Base-by-base conservation (phyloP, 2,888 invertebrate species). In the Orchesellides sinensis region DNA sequence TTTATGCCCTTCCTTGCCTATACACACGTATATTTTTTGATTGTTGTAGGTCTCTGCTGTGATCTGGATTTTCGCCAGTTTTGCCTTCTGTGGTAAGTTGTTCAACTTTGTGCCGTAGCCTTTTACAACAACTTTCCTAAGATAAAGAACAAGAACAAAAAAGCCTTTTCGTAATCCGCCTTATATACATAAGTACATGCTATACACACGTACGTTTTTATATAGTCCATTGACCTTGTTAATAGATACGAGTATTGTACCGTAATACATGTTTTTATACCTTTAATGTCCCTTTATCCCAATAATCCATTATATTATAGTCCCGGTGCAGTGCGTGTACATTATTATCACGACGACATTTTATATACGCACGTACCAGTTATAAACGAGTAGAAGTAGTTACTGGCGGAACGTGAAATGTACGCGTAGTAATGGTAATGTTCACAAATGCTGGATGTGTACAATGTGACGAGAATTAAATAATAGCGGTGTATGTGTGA, bases 21-120 rank as follows among this genome's bases (percentile, higher is more conserved):
- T 19, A 65, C 25, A 47, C 47, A 66, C 25, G 27, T 27, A 69
- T 69, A 61, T 69, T 56, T 27, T 78, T 59, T 61, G 77, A 78
- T 69, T 78, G 47, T 61, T 78, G 29, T 49, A 78, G 77, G 77
- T 6, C 68, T 78, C 59, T 78, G 77, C 61, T 78, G 77, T 78
- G 84, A 85, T 78, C 85, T 87, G 85, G 87, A 87, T 85, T 83
- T 87, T 78, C 86, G 87, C 83, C 87, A 87, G 79, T 79, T 87
- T 25, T 87, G 87, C 73, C 84, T 87, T 56, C 83, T 86, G 35
- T 86, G 86, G 83, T 83, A 80, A 83, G 83, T 79, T 63, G 23
- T 54, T 75, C 47, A 49, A n/a, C 49, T 29, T 75, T 75, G 40
- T 66, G 40, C 77, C 8, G 6, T 35, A 40, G 4, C 47, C 8